Conservation (phyloP, 2,113 vertebrate genomes). For the Pithys albifrons region DNA sequence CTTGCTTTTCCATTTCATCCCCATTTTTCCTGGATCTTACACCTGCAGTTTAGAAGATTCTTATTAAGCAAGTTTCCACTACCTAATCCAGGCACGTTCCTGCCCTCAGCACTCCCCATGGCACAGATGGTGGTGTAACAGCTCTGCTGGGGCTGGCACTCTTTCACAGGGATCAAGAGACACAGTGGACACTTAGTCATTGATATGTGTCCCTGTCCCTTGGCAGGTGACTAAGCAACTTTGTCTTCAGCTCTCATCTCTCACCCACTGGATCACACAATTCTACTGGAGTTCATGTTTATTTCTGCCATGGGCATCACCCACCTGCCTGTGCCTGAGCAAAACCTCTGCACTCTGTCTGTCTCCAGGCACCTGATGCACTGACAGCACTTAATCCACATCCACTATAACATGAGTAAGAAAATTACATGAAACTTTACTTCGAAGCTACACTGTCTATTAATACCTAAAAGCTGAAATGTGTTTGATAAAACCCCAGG, state of each 20-base stretch:
- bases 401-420: background rate
- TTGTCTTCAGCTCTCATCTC: background rate
- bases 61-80: background rate
- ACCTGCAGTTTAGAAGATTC: too few species aligned
- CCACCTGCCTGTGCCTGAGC: background rate
- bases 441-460: slow-evolving; percentile 32
- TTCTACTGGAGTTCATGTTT: background rate
- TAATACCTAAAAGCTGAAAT: slow-evolving; percentile 40
- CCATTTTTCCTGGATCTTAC: background rate
- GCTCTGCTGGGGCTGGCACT: background rate
- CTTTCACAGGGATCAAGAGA: background rate
- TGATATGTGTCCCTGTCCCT: background rate
- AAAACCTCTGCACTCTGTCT: background rate
- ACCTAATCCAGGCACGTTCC: background rate
- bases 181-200: background rate
- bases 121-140: background rate
- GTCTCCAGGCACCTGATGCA: background rate
- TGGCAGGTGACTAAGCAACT: background rate
- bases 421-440: background rate
- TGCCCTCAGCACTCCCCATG: background rate
- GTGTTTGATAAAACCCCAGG: slow-evolving; percentile 41
- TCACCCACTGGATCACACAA: background rate
- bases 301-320: background rate
- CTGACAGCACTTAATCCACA: background rate
- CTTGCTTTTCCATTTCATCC: background rate